phyloP scores from a whole-genome alignment of 2,113 vertebrate species.

The Cairina moschata region DNA sequence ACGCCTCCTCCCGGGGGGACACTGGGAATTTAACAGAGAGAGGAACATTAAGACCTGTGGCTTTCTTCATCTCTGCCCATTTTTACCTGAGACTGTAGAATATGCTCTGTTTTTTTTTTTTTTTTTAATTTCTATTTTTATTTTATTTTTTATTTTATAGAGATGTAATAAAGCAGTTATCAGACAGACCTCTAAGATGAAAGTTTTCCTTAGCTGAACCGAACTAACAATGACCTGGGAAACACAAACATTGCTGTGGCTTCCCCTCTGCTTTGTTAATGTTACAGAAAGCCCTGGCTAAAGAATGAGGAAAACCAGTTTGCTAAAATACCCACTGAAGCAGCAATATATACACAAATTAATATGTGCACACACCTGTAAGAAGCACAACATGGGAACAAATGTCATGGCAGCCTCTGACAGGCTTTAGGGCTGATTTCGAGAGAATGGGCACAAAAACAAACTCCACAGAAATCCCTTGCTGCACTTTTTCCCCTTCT shows the following conservation, averaged over 20 bases:
- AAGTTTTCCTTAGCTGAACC: background rate
- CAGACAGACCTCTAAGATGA: background rate
- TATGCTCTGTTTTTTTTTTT: background rate
- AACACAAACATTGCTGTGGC: background rate
- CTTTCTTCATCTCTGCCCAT: background rate
- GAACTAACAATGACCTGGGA: background rate
- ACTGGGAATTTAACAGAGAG: rapidly evolving
- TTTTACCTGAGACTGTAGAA: background rate
- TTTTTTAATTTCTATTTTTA: background rate
- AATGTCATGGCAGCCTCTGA: background rate
- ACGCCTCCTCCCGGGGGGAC: background rate
- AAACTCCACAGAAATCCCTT: background rate
- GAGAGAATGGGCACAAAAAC: background rate
- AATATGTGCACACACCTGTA: background rate
- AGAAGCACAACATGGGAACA: background rate
- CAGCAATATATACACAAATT: background rate
- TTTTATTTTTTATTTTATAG: background rate
- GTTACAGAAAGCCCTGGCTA: background rate
- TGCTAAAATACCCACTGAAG: background rate
- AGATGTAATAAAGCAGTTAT: background rate
- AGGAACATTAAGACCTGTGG: background rate
- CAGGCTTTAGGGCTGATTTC: background rate
- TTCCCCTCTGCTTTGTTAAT: background rate
- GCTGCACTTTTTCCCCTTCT: background rate
- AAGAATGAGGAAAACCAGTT: background rate